Evolutionary conservation across 2,888 invertebrate species (phyloP).

Genomic region (Bugulina stolonifera): DNA sequence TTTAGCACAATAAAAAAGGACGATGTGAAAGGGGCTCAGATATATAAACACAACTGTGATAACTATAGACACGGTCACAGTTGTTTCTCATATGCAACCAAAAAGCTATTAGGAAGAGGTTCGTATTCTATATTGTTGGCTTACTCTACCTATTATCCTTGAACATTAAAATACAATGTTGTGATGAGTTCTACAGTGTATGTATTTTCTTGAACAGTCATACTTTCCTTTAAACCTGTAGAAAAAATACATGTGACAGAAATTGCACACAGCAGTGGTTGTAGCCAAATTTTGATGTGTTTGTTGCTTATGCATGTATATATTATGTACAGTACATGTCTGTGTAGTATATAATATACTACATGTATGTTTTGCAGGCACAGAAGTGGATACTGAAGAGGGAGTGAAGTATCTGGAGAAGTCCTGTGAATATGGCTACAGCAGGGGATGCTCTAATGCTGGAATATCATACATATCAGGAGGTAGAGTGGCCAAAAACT

Average conservation of each 20-base stretch:
- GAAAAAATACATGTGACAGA: no score
- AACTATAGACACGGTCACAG: conserved; percentile 76
- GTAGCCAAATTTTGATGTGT: background rate
- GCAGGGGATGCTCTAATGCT: conserved; percentile 39
- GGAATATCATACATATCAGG: conserved; percentile 33
- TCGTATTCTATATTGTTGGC: no score
- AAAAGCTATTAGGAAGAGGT: conserved; percentile 56
- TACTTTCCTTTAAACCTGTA: no score
- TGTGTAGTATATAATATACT: background rate
- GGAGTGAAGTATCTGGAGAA: conserved; percentile 35
- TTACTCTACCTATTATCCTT: no score
- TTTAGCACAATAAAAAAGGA: conserved; percentile 79
- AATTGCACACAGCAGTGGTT: no score
- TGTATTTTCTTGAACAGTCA: no score
- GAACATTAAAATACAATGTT: no score
- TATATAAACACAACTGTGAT: conserved; percentile 82
- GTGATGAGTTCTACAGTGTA: no score
- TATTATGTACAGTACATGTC: no score
- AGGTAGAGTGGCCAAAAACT: conserved; percentile 30
- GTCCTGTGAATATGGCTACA: conserved; percentile 37
- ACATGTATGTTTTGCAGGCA: conserved; percentile 26
- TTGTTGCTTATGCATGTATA: background rate
- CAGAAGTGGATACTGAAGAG: conserved; percentile 33
- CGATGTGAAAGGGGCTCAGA: conserved; percentile 69
- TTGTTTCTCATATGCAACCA: conserved; percentile 78